Percentiles rank a stretch among this genome's conserved stretches.
phyloP scores from a whole-genome alignment of 2,888 invertebrate genomes.

The Eilema depressum region DNA sequence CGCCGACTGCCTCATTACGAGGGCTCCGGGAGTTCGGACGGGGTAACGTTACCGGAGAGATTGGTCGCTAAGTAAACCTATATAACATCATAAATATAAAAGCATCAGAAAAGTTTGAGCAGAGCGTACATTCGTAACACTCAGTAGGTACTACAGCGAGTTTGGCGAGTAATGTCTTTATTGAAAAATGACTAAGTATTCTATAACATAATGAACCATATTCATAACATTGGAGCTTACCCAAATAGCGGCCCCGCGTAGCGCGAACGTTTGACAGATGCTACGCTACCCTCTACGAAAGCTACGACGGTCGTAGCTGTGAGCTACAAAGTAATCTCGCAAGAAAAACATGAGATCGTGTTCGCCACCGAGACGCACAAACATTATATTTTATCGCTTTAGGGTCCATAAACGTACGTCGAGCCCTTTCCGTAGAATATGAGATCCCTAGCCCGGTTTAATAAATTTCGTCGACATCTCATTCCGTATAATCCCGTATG shows the following conservation, averaged over 20 bases:
- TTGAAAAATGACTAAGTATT: too few relatives aligned
- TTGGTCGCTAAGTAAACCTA: not conserved
- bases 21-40: not conserved
- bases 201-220: not conserved
- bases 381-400: constrained; percentile 1
- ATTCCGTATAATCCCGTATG: not conserved
- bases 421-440: not conserved
- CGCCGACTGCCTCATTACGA: not conserved
- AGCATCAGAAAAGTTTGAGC: not conserved
- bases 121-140: not conserved
- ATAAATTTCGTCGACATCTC: not conserved
- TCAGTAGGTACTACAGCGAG: too few relatives aligned
- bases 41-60: not conserved
- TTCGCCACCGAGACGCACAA: not conserved
- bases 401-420: not conserved
- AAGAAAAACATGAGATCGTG: not conserved
- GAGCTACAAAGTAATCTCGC: not conserved
- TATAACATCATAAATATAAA: not conserved
- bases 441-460: not conserved
- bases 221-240: not conserved
- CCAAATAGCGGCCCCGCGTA: not conserved
- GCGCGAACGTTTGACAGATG: constrained; percentile 12
- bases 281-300: constrained; percentile 14
- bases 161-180: too few relatives aligned
- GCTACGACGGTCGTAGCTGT: constrained; percentile 8